Evolutionary conservation across 1,140 invertebrate species (phyloP).

Genomic region (Leptoteleia sp.): DNA sequence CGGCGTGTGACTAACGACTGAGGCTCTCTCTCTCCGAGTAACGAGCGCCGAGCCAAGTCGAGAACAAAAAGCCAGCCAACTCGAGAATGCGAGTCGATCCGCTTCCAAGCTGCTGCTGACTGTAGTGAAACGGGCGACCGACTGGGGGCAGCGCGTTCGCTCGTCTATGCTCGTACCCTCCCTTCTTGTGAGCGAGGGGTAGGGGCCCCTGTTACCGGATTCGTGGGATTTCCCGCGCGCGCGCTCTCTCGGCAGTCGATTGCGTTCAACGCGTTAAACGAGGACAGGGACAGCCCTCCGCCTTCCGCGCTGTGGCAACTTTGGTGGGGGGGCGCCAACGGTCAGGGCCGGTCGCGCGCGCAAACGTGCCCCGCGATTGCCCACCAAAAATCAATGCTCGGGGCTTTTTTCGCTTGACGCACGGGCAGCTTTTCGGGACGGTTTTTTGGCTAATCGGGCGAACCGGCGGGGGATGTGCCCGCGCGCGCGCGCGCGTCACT

Average conservation of each 20-base stretch:
- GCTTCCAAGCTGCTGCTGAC: conserved; percentile 58
- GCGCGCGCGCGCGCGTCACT: too few relatives aligned
- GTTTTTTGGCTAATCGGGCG: not conserved
- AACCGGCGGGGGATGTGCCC: too few relatives aligned
- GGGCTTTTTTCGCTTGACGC: conserved; percentile 3
- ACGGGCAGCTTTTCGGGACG: not conserved
- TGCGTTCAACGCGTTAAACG: not conserved
- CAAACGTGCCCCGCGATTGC: conserved; percentile 7
- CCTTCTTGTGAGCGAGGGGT: conserved; percentile 12
- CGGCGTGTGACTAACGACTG: conserved; percentile 14
- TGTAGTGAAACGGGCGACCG: conserved; percentile 70
- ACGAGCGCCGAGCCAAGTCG: conserved; percentile 9
- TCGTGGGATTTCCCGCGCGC: conserved; percentile 58
- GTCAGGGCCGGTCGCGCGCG: conserved; percentile 28
- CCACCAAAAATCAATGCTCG: conserved; percentile 46
- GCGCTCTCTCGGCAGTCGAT: conserved; percentile 2
- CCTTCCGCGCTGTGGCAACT: not conserved
- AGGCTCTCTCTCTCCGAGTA: conserved; percentile 7
- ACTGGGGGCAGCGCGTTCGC: conserved; percentile 73
- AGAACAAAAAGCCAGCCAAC: conserved; percentile 24
- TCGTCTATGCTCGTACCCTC: conserved; percentile 50
- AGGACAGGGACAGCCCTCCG: conserved; percentile 29
- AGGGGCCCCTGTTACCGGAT: conserved; percentile 37
- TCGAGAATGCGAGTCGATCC: conserved; percentile 26
- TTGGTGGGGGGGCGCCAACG: conserved; percentile 3